Base-by-base conservation (phyloP, 1,140 invertebrate species). In the Cyclargus thomasi region DNA sequence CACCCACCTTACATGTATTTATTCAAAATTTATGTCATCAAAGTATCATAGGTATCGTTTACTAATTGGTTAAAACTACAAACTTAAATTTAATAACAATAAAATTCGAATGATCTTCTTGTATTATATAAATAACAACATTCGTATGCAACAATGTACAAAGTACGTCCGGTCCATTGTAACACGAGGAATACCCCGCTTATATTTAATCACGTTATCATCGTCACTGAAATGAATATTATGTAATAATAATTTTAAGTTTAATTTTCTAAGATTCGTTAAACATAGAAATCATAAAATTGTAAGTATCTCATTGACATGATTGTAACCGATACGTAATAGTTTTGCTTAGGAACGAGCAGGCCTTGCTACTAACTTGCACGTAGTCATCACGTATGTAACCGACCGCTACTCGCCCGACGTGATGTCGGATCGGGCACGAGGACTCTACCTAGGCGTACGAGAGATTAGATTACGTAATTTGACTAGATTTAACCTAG, bases 1-100 rank as follows among this genome's bases (percentile, higher is more conserved):
- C 86, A 88, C 86, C 86, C 86, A 88, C 86, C 86, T 86, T 87
- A 85, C 79, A 85, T 85, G 70, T 64, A 70, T 62, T 69, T 70
- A 69, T 67, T 67, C 23, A 39, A 55, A 67, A 70, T 63, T 68
- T 18, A 22, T 57, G 62, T 53, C 67, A 65, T 65, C 70, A 68
- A 59, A 59, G 55, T 67, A 66, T 18, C 18, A 11, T 59, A 67
- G 65, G 65, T 59, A 36, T 67, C 18, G 57, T 29, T 59, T 11
- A 5, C 35, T 20, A 8, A 47, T 47, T 47, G 21, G 53, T 59
- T 67, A 18, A 55, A 36, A 5, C 22, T 57, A 65, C 55, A 29
- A 57, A 20, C 10, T 59, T 20, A 55, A 64, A 36, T 68, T 29
- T 20, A 5, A 59, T 39, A 2, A 53, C 20, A 62, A 39, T n/a